Base-by-base conservation (phyloP, 2,888 invertebrate species). In the Pasiphila rectangulata region DNA sequence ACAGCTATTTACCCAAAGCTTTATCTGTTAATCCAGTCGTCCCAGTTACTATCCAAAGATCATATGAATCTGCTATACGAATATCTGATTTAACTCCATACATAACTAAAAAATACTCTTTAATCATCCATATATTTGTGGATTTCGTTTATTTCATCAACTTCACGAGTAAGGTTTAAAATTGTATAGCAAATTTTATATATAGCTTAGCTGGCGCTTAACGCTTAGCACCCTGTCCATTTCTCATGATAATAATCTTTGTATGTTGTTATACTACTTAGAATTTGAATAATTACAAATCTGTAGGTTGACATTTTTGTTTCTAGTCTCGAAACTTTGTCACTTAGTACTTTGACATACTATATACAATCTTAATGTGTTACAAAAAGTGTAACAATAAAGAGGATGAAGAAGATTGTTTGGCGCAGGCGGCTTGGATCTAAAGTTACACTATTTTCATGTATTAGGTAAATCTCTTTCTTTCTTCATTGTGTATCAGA, bases 11-110 rank as follows among this genome's bases (percentile, higher is more conserved):
- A 36, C 15, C 10, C 3, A 25, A 25, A 19, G 25, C 16, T 24
- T 16, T 13, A 5, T 13, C n/a, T n/a, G n/a, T n/a, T n/a, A n/a
- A n/a, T n/a, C n/a, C n/a, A n/a, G n/a, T n/a, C n/a, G n/a, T n/a
- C n/a, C n/a, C n/a, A n/a, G 19, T 30, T 29, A 36, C 20, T 21
- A 23, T 25, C 37, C 47, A 37, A 42, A 41, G 42, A 41, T 16
- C 13, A 24, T n/a, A 16, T n/a, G 15, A 38, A 23, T 34, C 34
- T 48, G 12, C 21, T 36, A 27, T 40, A 36, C 35, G 12, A 23
- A 29, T 39, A n/a, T n/a, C n/a, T n/a, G n/a, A n/a, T n/a, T n/a
- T n/a, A n/a, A n/a, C n/a, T n/a, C n/a, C n/a, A n/a, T n/a, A n/a
- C n/a, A n/a, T n/a, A n/a, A n/a, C n/a, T n/a, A n/a, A n/a, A n/a